Evolutionary conservation across 2,113 vertebrate genomes (phyloP).

Genomic region (Pygathrix nemaeus): DNA sequence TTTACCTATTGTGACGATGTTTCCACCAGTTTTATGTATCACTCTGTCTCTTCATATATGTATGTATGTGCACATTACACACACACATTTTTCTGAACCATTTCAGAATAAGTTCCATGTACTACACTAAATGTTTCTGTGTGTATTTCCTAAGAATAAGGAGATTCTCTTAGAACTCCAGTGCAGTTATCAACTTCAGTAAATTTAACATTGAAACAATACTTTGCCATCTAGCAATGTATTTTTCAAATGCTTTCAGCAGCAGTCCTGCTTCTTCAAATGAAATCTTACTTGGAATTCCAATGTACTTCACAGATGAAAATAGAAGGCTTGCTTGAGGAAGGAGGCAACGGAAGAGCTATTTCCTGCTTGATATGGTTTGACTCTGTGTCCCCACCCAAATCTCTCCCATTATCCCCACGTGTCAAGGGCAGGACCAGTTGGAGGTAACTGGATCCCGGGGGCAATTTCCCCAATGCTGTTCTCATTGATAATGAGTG

Average conservation of each 20-base stretch:
- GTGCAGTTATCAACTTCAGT: neutral
- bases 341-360: fast-evolving
- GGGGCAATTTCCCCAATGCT: too few species aligned
- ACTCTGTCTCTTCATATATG: neutral
- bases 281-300: neutral
- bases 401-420: too few species aligned
- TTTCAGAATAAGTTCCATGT: neutral
- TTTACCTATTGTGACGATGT: neutral
- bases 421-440: too few species aligned
- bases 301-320: fast-evolving
- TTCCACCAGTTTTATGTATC: neutral
- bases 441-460: too few species aligned
- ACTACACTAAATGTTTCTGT: neutral
- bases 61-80: fast-evolving
- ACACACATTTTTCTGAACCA: neutral
- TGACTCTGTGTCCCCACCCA: too few species aligned
- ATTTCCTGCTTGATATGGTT: neutral
- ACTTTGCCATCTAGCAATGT: neutral
- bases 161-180: neutral
- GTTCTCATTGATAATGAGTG: too few species aligned
- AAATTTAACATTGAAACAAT: neutral
- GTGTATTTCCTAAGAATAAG: neutral
- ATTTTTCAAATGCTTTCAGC: neutral
- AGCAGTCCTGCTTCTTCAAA: neutral
- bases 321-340: neutral